phyloP scores from a whole-genome alignment of 2,113 vertebrate genomes.

The Lanius ludovicianus region DNA sequence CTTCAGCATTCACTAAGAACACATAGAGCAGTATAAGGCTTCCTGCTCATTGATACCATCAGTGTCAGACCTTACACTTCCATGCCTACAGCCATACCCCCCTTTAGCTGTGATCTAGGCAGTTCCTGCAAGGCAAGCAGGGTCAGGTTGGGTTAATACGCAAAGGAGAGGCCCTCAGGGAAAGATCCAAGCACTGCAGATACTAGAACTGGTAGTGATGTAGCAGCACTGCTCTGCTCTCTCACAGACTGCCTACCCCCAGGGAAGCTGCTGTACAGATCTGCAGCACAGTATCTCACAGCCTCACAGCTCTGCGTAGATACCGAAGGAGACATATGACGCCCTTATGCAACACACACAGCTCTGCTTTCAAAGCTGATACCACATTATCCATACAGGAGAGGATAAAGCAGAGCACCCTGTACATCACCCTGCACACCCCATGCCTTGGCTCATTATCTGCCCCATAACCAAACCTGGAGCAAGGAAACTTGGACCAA shows the following conservation, averaged over 20 bases:
- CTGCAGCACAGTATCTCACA: not conserved
- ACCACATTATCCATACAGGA: not conserved
- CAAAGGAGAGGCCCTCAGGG: not conserved
- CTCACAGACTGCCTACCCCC: not conserved
- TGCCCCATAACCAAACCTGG: not conserved
- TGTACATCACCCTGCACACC: not conserved
- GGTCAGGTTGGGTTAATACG: not conserved
- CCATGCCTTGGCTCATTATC: not conserved
- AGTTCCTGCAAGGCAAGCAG: slow-evolving; percentile 30
- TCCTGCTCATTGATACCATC: slow-evolving; percentile 9
- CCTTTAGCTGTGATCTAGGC: not conserved
- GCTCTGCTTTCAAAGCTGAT: not conserved
- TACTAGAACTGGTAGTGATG: not conserved
- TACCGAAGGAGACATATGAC: not conserved
- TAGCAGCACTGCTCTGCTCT: not conserved
- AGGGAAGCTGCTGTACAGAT: not conserved
- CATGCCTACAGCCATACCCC: slow-evolving; percentile 5
- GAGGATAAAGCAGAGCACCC: not conserved
- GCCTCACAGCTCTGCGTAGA: not conserved
- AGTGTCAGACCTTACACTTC: slow-evolving; percentile 2
- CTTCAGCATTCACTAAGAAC: not conserved
- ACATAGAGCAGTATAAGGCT: not conserved
- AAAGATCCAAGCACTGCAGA: slow-evolving; percentile 7
- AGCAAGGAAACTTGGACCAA: not conserved
- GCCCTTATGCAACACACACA: not conserved